Base-by-base conservation (phyloP, 1,140 invertebrate genomes). In the Phenacoccus solenopsis region DNA sequence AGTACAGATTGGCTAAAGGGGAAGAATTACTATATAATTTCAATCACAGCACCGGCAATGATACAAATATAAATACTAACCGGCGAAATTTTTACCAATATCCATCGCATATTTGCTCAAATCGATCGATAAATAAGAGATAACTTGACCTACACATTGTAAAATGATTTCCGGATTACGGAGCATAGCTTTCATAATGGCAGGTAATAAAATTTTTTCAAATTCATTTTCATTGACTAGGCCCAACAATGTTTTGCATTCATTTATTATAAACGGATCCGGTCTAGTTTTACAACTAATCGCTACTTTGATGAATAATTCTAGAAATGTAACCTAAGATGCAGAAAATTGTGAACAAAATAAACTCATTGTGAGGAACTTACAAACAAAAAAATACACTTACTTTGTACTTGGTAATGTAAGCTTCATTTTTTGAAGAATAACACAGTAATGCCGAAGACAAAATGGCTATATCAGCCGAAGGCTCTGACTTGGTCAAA, bases 151-250 rank as follows among this genome's bases (percentile, higher is more conserved):
- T 49, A 96, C 87, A 59, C 86, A 87, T 79, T 90, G 84, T 27
- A 96, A 83, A 72, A 93, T 90, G 24, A 93, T 87, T 83, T 98
- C 96, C 0, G 96, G 93, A 79, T 91, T 97, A 70, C 96, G 80
- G n/a, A 98, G 80, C 85, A 98, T 89, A 7, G 92, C 87, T 78
- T 94, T 94, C 76, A 94, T 90, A n/a, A 95, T 77, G 10, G 91
- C 86, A 21, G 94, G 93, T 56, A 94, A 79, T 64, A 98, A 77
- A 13, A 80, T 80, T 57, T 82, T 82, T 76, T 89, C 87, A 72
- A 96, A 94, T 61, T 93, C 89, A 1, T 87, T 83, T 73, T 88
- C 83, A 28, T 80, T 83, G 7, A 93, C 77, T 74, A 84, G 78
- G 20, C 80, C 79, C 13, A 94, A 78, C 71, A 93, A 79, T 38